Base-by-base conservation (phyloP, 2,113 vertebrate genomes). In the Labeo catla region DNA sequence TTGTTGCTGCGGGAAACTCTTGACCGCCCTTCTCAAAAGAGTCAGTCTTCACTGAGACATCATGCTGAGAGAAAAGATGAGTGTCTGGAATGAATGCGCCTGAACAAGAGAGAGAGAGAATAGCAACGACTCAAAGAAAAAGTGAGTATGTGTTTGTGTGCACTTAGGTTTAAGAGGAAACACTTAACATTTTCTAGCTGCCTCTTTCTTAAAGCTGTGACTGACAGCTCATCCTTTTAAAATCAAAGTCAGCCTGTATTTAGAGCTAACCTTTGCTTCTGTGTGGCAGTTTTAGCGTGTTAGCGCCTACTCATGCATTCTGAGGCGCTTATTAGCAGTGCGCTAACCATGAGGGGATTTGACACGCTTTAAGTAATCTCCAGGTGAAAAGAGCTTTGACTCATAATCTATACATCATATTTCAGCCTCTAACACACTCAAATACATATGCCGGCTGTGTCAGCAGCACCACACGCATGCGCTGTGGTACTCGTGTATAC, bases 191-290 rank as follows among this genome's bases (percentile, higher is more conserved):
- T 83, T 66, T 83, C 80, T 70, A 82, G 15, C 43, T 19, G 5
- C 49, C 45, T 68, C 1, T 68, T 73, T 54, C 23, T 70, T 23
- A 59, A 57, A 84, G 68, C 50, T 84, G 49, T 73, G 82, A 84
- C 34, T 84, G 68, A 45, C 82, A 74, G 50, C 21, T 84, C 21
- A 84, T 59, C 7, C 34, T 84, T 73, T 84, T 74, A 72, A 73
- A 59, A 57, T 54, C 4, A 4, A 68, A 81, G 8, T 81, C 61
- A 50, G 45, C 45, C 50, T 72, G 49, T 83, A 83, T 83, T 83
- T 43, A 83, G 10, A n/a, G 7, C 21, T 73, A 74, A 73, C 82
- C 82, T 84, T 73, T 84, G 66, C 50, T 84, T 50, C 68, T 45
- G 34, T 73, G 68, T 57, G 82, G 66, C 82, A 45, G 66, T 73